These are phyloP conservation scores for Physocephala rufipes DNA, from an alignment of 2,888 invertebrate species.

Conservation along the genomic window DNA sequence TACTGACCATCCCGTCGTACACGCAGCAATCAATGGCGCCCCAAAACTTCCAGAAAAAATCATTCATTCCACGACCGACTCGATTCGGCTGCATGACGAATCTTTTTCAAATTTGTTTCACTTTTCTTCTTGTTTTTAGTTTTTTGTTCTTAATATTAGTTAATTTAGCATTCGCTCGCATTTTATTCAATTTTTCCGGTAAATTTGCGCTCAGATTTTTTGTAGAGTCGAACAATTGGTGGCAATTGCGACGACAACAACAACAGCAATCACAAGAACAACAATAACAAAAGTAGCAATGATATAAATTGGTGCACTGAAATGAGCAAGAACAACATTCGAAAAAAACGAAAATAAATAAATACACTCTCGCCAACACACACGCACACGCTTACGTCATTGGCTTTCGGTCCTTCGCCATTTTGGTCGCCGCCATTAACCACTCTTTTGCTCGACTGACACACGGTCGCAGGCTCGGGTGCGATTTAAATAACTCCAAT, in stretches of 20 bases:
- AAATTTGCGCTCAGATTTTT: slow-evolving; percentile 38
- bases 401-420: slow-evolving; percentile 36
- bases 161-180: slow-evolving; percentile 39
- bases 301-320: not conserved
- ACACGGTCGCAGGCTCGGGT: not conserved
- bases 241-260: slow-evolving; percentile 16
- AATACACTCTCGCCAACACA: not conserved
- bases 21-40: not conserved
- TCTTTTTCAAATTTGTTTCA: not conserved
- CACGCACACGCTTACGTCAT: not conserved
- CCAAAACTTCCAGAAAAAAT: too few relatives aligned
- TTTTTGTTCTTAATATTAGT: slow-evolving; percentile 27
- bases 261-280: not conserved
- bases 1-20: not conserved
- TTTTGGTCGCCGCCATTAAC: slow-evolving; percentile 43
- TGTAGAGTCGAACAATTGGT: slow-evolving; percentile 34
- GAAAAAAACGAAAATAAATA: slow-evolving; percentile 12
- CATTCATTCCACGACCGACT: not conserved
- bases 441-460: slow-evolving; percentile 41
- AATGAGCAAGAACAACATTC: not conserved
- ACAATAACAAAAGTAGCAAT: not conserved
- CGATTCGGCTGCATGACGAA: not conserved
- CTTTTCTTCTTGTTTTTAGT: not conserved
- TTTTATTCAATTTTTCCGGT: slow-evolving; percentile 36
- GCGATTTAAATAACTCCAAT: too few relatives aligned